These are phyloP conservation scores for Tringa solitaria DNA, from an alignment of 2,113 vertebrate species.

Conservation along the genomic window DNA sequence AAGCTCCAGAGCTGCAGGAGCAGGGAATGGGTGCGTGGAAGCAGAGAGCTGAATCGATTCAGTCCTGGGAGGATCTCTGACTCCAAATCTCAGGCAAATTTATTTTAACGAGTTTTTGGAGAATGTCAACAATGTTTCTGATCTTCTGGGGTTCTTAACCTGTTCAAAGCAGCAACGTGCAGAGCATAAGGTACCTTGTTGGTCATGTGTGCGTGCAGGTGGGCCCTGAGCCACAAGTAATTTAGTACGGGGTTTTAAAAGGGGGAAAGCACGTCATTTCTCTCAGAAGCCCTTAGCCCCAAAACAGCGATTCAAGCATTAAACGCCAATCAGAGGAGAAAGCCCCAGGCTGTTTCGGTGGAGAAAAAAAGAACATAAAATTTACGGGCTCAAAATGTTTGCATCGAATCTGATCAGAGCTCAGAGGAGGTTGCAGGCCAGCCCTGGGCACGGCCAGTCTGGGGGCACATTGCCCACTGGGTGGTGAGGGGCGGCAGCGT, in stretches of 20 bases:
- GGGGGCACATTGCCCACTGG: accelerated
- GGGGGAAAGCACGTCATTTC: not conserved
- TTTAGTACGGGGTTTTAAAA: not conserved
- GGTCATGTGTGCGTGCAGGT: not conserved
- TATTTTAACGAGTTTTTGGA: not conserved
- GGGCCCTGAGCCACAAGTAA: not conserved
- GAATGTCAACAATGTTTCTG: not conserved
- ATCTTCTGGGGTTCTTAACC: not conserved
- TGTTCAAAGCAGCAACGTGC: not conserved
- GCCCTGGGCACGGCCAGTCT: not conserved
- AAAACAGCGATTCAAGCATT: not conserved
- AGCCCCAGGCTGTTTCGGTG: not conserved
- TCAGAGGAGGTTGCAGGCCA: not conserved
- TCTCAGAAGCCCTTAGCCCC: not conserved
- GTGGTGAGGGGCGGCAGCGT: not conserved
- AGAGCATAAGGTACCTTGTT: not conserved
- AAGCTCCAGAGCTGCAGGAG: not conserved
- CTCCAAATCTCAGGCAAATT: not conserved
- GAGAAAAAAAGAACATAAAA: not conserved
- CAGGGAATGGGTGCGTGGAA: accelerated
- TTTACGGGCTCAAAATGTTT: not conserved
- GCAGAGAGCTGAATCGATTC: not conserved
- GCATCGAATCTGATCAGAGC: not conserved
- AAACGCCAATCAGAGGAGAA: not conserved
- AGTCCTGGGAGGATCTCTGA: not conserved